Percentiles rank a stretch among this genome's conserved stretches.
Conservation (phyloP, 1,140 invertebrate species). For the Neodiprion pinetum region DNA sequence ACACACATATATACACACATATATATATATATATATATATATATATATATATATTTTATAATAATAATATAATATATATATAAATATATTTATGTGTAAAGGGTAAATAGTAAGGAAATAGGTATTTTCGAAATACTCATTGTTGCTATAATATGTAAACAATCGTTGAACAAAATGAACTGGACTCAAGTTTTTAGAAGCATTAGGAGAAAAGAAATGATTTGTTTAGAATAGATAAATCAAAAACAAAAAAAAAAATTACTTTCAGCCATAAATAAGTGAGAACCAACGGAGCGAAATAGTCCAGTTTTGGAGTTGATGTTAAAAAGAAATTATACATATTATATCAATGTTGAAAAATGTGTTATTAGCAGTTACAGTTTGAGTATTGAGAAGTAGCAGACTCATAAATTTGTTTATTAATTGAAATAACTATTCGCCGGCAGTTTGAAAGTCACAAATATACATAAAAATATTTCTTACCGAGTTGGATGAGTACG, state of each 20-base stretch:
- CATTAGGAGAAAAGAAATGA: background rate
- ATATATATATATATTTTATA: too few relatives aligned
- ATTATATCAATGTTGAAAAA: slow-evolving; percentile 19
- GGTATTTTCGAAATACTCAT: slow-evolving; percentile 5
- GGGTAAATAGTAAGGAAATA: slow-evolving; percentile 2
- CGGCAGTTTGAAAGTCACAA: too few relatives aligned
- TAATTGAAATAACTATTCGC: too few relatives aligned
- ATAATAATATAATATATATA: too few relatives aligned
- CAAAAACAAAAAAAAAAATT: slow-evolving; percentile 28
- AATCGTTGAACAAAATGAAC: background rate
- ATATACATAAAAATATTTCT: too few relatives aligned
- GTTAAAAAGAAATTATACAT: slow-evolving; percentile 1
- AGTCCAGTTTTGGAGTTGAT: background rate
- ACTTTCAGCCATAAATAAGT: slow-evolving; percentile 29
- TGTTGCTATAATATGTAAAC: background rate
- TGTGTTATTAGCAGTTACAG: slow-evolving; percentile 28
- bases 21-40: too few relatives aligned
- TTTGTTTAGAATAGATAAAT: slow-evolving; percentile 27
- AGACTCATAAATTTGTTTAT: too few relatives aligned
- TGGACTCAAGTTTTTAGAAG: background rate
- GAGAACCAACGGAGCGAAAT: slow-evolving; percentile 11
- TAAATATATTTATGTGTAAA: slow-evolving; percentile 40
- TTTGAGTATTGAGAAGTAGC: too few relatives aligned
- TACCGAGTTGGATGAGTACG: too few relatives aligned
- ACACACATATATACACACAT: background rate